Conservation (phyloP, 1,140 invertebrate species). For the Colletes gigas region DNA sequence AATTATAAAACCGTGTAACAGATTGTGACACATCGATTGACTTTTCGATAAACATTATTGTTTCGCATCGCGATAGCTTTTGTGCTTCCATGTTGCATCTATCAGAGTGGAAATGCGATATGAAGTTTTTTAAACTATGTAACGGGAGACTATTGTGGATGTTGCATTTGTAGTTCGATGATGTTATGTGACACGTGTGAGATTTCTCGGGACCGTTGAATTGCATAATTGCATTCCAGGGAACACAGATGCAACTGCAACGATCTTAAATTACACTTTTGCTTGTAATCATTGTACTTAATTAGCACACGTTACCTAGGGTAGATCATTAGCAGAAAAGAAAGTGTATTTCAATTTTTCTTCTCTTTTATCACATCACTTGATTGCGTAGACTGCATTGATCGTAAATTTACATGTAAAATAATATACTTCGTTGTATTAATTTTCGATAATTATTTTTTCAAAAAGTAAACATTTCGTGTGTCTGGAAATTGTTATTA, state of each 20-base stretch:
- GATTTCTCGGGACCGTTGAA: conserved; percentile 17
- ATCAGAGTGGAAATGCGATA: neutral
- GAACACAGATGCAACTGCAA: conserved; percentile 17
- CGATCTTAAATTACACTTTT: neutral
- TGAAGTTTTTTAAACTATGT: neutral
- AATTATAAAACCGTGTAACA: too few species aligned
- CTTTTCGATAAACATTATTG: neutral
- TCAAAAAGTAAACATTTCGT: neutral
- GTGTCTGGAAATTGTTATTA: neutral
- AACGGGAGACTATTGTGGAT: neutral
- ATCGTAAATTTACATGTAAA: neutral
- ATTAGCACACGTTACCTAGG: neutral
- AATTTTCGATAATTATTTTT: neutral
- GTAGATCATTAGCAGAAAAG: neutral
- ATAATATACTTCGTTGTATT: neutral
- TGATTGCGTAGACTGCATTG: neutral
- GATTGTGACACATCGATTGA: too few species aligned
- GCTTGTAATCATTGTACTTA: neutral
- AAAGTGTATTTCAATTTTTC: neutral
- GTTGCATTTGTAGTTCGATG: neutral
- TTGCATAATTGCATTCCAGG: conserved; percentile 44
- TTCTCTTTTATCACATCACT: neutral
- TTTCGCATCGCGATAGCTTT: neutral
- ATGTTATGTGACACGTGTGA: conserved; percentile 7
- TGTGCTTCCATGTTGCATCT: neutral